Base-by-base conservation (phyloP, 2,797 vertebrate genomes). In the Sylvia borin region DNA sequence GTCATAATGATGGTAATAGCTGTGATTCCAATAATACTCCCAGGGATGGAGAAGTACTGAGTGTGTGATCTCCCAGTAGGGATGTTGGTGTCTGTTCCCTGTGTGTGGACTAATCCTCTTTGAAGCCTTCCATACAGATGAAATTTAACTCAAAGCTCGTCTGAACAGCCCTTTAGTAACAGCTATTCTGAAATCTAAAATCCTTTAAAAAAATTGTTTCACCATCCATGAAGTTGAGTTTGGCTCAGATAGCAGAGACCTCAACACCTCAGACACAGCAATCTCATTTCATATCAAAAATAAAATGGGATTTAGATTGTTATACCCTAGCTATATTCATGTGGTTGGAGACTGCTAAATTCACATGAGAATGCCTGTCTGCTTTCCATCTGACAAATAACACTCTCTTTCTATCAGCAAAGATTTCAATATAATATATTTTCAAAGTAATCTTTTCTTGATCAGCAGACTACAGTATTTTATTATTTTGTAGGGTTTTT, bases 401-500 rank as follows among this genome's bases (percentile, higher is more conserved):
- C 2, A 18, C 66, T 86, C 24, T 86, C 83, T 93, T 96, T 96
- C 85, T 95, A 95, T 94, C 76, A 94, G 96, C 80, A 95, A 92
- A 94, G 72, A 93, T 96, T 96, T 91, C 83, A 92, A 86, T 95
- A 65, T 81, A 96, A 96, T 95, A 65, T 82, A 87, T 97, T 96
- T 97, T 97, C 81, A 93, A 93, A 97, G 84, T 96, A 95, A 92
- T 97, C 96, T 95, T 97, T 97, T 86, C 88, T 97, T 97, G 95
- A 96, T 97, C 93, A 96, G 90, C 94, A 97, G 91, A 95, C 95
- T 97, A 79, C 82, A 91, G 57, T 91, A 85, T 96, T 97, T 96
- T 97, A 95, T 97, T 24, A 94, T 97, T 97, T 97, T 97, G 89
- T 87, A 95, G 92, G 90, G 82, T 94, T 97, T 97, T 83, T 97